These are phyloP conservation scores for Cosmia pyralina DNA, from an alignment of 2,888 invertebrate species.

Conservation along the genomic window DNA sequence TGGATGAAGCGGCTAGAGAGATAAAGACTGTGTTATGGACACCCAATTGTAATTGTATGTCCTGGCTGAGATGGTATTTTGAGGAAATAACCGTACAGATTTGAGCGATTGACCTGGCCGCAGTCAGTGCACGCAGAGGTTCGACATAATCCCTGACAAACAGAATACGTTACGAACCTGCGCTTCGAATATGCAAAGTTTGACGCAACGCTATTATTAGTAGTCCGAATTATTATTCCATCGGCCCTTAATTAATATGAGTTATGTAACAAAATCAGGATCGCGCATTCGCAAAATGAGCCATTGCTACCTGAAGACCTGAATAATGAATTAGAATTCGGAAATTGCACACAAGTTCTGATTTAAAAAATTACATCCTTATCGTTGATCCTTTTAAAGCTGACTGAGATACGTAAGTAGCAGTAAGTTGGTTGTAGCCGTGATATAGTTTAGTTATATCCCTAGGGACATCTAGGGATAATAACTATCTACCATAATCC, in stretches of 20 bases:
- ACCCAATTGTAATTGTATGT: too few relatives aligned
- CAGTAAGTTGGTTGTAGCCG: too few relatives aligned
- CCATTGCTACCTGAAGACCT: slow-evolving; percentile 10
- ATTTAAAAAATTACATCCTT: not conserved
- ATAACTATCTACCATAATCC: too few relatives aligned
- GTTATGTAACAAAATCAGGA: slow-evolving; percentile 46
- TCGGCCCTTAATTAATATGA: slow-evolving; percentile 36
- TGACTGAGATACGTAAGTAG: too few relatives aligned
- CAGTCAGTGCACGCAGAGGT: not conserved
- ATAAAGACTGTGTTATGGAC: too few relatives aligned
- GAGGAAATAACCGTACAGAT: not conserved
- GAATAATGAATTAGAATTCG: slow-evolving; percentile 26
- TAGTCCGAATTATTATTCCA: slow-evolving; percentile 18
- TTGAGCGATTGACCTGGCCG: not conserved
- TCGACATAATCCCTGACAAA: not conserved
- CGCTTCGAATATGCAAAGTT: slow-evolving; percentile 37
- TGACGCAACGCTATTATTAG: slow-evolving; percentile 24
- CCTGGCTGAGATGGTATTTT: not conserved
- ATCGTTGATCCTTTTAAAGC: not conserved
- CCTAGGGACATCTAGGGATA: too few relatives aligned
- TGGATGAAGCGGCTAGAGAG: too few relatives aligned
- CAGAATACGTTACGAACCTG: slow-evolving; percentile 8
- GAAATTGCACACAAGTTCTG: not conserved
- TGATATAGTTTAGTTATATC: too few relatives aligned
- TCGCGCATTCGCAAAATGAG: slow-evolving; percentile 5